Evolutionary conservation across 2,797 vertebrate species (phyloP).

Genomic region (Mastacembelus armatus): DNA sequence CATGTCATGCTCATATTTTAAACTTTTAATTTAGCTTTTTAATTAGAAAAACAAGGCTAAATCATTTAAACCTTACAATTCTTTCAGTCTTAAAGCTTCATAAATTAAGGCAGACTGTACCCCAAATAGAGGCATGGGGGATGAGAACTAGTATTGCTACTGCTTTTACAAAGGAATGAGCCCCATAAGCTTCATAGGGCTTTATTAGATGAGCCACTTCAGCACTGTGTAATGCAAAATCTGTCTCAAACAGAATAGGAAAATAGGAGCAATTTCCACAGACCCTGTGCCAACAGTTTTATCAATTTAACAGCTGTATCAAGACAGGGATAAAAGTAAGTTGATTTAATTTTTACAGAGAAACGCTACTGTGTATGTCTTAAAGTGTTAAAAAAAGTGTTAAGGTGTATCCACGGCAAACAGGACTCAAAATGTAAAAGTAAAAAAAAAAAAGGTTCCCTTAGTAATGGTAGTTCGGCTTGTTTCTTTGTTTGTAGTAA

Average conservation of each 20-base stretch:
- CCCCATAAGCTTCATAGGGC: no score
- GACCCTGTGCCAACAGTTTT: not conserved
- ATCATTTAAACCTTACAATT: no score
- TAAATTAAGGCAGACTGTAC: no score
- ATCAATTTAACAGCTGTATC: constrained; percentile 28
- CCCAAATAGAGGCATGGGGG: no score
- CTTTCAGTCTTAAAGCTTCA: no score
- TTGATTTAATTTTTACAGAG: constrained; percentile 22
- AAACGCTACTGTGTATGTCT: constrained; percentile 22
- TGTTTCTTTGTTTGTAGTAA: not conserved
- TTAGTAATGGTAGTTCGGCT: not conserved
- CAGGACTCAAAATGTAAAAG: no score
- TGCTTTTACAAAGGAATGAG: no score
- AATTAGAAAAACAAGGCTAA: no score
- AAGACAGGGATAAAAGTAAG: constrained; percentile 12
- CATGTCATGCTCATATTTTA: no score
- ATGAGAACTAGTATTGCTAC: no score
- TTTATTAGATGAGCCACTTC: not conserved
- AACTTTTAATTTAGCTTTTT: no score
- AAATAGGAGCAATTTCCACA: not conserved
- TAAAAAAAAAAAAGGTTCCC: no score
- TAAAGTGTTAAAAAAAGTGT: constrained; percentile 8
- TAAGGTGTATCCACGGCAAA: not conserved
- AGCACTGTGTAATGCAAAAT: not conserved
- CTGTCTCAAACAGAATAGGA: not conserved